These are phyloP conservation scores for Poeciliopsis presidionis DNA, from an alignment of 2,797 vertebrate species.

Conservation along the genomic window DNA sequence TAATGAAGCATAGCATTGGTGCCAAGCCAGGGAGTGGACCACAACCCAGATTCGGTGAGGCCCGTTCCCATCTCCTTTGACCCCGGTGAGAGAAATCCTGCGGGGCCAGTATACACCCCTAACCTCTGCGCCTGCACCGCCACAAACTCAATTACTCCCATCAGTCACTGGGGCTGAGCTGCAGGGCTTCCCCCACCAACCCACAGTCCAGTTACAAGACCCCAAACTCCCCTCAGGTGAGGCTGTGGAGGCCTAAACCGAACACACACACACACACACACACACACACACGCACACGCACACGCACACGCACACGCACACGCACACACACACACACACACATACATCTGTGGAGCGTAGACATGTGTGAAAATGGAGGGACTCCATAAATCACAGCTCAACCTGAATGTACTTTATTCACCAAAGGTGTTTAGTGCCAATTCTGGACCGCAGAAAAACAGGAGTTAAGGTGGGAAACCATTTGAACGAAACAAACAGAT, in stretches of 20 bases:
- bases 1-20: constrained; percentile 72
- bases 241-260: constrained; percentile 15
- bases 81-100: constrained; percentile 67
- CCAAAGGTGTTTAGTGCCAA: constrained; percentile 70
- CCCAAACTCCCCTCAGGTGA: constrained; percentile 49
- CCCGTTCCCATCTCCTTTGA: constrained; percentile 65
- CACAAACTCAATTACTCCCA: constrained; percentile 64
- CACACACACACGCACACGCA: not conserved
- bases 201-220: constrained; percentile 28
- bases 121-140: constrained; percentile 41
- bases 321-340: not conserved
- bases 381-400: constrained; percentile 73
- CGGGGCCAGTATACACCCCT: constrained; percentile 74
- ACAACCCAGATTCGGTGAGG: constrained; percentile 59
- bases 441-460: constrained; percentile 55
- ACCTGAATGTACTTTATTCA: constrained; percentile 70
- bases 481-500: not conserved
- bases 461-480: constrained; percentile 30
- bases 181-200: constrained; percentile 31
- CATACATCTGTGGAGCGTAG: constrained; percentile 3
- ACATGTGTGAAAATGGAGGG: constrained; percentile 35
- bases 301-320: not conserved
- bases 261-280: constrained; percentile 5
- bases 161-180: constrained; percentile 47
- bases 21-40: constrained; percentile 61